These are phyloP conservation scores for Avahi laniger DNA, from an alignment of 2,797 vertebrate genomes.

Conservation along the genomic window DNA sequence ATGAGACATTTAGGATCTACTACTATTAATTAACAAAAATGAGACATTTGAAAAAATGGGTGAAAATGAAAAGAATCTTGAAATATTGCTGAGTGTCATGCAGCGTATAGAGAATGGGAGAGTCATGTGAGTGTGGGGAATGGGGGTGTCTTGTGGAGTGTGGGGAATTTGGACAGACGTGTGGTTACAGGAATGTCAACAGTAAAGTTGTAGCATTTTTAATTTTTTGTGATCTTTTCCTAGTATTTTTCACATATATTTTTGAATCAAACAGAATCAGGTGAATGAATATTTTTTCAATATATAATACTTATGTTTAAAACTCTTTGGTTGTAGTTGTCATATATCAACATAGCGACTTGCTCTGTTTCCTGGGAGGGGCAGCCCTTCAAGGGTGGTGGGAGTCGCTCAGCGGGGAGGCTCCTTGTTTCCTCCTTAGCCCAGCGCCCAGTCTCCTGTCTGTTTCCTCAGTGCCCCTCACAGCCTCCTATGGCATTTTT, in stretches of 20 bases:
- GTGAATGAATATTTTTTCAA: background rate
- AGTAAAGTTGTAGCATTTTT: background rate
- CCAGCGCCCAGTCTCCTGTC: too few relatives aligned
- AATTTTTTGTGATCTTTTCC: background rate
- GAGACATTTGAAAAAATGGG: slow-evolving; percentile 53
- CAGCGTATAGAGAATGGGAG: background rate
- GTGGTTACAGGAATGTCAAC: background rate
- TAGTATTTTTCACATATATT: background rate
- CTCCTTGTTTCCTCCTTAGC: background rate
- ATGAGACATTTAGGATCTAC: background rate
- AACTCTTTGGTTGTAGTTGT: background rate
- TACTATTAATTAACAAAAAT: slow-evolving; percentile 60
- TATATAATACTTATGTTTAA: background rate
- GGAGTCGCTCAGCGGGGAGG: background rate
- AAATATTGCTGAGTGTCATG: background rate
- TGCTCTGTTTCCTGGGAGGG: background rate
- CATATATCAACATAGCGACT: background rate
- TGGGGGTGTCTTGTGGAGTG: background rate
- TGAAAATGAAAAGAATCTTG: background rate
- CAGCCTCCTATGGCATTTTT: fast-evolving
- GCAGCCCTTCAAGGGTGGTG: too few relatives aligned
- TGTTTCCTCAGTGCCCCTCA: background rate
- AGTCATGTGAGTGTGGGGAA: background rate
- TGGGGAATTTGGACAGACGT: too few relatives aligned
- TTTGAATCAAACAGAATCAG: background rate